These are phyloP conservation scores for Tetraodon nigroviridis DNA, from an alignment of 2,113 vertebrate species.

Conservation along the genomic window DNA sequence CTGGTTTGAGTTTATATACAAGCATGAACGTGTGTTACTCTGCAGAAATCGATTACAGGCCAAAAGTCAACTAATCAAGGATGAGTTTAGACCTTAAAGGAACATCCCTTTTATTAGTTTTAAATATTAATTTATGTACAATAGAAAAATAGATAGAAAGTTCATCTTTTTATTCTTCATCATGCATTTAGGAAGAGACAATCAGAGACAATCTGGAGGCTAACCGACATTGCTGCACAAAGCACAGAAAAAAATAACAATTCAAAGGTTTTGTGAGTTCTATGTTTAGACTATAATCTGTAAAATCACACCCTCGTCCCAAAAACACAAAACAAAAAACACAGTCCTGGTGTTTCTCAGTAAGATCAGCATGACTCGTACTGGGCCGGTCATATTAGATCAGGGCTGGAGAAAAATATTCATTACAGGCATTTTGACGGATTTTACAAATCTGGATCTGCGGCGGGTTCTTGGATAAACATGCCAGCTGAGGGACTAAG, in stretches of 20 bases:
- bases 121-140: slow-evolving; percentile 33
- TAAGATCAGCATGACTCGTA: slow-evolving; percentile 27
- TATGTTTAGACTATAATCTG: too few relatives aligned
- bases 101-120: slow-evolving; percentile 40
- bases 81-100: slow-evolving; percentile 52
- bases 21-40: slow-evolving; percentile 19
- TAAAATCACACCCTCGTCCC: too few relatives aligned
- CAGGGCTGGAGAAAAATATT: slow-evolving; percentile 57
- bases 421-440: slow-evolving; percentile 60
- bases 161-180: slow-evolving; percentile 14
- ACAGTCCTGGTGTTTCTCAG: neutral
- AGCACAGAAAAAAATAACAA: slow-evolving; percentile 27
- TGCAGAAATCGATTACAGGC: slow-evolving; percentile 45
- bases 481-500: slow-evolving; percentile 61
- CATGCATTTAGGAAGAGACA: too few relatives aligned
- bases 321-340: too few relatives aligned
- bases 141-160: slow-evolving; percentile 23
- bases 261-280: slow-evolving; percentile 18
- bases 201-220: neutral
- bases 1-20: neutral
- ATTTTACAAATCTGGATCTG: slow-evolving; percentile 61
- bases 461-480: slow-evolving; percentile 53
- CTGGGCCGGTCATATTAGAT: slow-evolving; percentile 43
- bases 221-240: neutral
- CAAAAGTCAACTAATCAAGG: slow-evolving; percentile 60